Percentiles rank a stretch among this genome's conserved stretches.
These are phyloP conservation scores for Callipepla squamata DNA, from an alignment of 2,113 vertebrate genomes.

Conservation along the genomic window DNA sequence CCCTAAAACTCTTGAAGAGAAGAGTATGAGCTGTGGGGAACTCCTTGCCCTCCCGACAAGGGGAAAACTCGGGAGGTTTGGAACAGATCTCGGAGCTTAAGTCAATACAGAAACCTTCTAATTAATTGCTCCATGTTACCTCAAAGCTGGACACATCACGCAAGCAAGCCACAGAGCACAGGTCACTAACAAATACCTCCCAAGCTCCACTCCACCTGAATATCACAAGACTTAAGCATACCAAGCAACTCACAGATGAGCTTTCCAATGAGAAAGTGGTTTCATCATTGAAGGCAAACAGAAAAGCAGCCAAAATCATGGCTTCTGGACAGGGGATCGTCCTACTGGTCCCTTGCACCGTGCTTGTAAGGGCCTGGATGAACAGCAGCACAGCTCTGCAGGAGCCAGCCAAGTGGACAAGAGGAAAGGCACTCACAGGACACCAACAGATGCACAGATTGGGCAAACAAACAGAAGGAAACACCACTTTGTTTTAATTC, in stretches of 20 bases:
- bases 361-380: background rate
- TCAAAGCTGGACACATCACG: background rate
- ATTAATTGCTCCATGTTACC: background rate
- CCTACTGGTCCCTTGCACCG: background rate
- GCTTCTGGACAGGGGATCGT: background rate
- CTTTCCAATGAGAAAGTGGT: background rate
- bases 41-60: background rate
- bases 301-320: background rate
- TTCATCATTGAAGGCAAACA: background rate
- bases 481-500: background rate
- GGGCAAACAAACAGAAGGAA: background rate
- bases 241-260: background rate
- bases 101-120: background rate
- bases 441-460: background rate
- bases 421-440: background rate
- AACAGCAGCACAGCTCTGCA: background rate
- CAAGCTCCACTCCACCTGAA: background rate
- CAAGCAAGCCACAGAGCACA: background rate
- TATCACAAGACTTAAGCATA: accelerated
- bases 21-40: background rate
- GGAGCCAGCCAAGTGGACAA: background rate
- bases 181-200: background rate
- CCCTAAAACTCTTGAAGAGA: background rate
- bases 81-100: background rate
- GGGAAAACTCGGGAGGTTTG: background rate